Conservation (phyloP, 2,113 vertebrate genomes). For the Pitta sordida region DNA sequence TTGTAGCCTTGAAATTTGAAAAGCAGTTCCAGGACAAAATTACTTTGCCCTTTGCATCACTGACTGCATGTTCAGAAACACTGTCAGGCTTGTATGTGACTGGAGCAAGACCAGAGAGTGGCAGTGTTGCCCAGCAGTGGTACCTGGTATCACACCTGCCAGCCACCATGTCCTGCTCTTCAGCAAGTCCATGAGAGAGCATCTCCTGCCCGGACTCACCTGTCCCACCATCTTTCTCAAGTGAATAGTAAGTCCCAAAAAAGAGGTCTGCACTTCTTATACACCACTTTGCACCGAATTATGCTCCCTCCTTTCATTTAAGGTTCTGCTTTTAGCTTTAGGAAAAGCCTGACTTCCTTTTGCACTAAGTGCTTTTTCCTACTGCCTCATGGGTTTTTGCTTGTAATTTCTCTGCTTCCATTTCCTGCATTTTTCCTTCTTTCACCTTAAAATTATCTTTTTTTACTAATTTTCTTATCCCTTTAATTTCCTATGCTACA, state of each 20-base stretch:
- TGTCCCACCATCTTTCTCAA: not conserved
- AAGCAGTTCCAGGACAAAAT: not conserved
- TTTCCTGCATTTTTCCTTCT: not conserved
- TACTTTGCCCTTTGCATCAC: not conserved
- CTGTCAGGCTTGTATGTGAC: rapidly evolving
- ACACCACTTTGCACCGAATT: not conserved
- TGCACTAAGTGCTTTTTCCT: not conserved
- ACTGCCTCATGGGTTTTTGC: not conserved
- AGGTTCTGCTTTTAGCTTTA: not conserved
- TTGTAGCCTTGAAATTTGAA: not conserved
- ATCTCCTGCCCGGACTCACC: rapidly evolving
- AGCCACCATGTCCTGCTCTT: rapidly evolving
- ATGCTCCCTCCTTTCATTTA: not conserved
- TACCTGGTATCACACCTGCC: not conserved
- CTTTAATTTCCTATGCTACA: not conserved
- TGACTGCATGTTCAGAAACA: not conserved
- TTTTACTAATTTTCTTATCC: not conserved
- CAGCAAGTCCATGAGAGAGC: rapidly evolving
- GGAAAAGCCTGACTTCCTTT: not conserved
- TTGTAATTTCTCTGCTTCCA: not conserved
- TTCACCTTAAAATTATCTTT: not conserved
- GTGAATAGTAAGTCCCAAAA: not conserved
- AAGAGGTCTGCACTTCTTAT: not conserved
- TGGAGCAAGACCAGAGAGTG: not conserved
- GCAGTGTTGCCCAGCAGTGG: rapidly evolving